Conservation (phyloP, 2,113 vertebrate species). For the Anas platyrhynchos region DNA sequence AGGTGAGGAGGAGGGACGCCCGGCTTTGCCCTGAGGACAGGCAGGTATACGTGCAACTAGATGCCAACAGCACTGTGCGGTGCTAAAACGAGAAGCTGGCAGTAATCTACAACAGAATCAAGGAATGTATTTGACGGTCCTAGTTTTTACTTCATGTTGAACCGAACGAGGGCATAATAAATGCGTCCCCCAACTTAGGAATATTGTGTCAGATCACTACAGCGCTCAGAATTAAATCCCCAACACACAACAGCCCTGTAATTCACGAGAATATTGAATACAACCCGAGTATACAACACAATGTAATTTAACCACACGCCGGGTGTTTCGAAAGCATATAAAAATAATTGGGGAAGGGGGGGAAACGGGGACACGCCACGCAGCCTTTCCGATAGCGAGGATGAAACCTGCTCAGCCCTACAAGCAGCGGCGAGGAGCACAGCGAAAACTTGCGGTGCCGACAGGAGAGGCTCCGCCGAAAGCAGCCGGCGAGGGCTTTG, state of each 20-base stretch:
- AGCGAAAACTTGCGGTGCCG: not conserved
- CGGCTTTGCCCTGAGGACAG: not conserved
- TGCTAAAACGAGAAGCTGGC: not conserved
- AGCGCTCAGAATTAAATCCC: not conserved
- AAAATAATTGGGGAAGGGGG: not conserved
- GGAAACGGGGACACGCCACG: not conserved
- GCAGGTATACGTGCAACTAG: not conserved
- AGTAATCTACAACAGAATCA: not conserved
- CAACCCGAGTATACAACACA: not conserved
- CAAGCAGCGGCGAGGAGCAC: not conserved
- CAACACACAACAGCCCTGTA: not conserved
- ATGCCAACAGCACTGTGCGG: not conserved
- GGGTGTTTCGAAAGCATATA: not conserved
- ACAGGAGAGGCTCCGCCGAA: not conserved
- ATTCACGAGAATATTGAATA: not conserved
- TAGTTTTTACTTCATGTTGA: not conserved
- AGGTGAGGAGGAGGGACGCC: not conserved
- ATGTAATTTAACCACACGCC: not conserved
- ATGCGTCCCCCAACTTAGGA: not conserved
- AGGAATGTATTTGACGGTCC: not conserved
- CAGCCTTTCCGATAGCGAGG: not conserved
- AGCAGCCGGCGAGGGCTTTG: not conserved
- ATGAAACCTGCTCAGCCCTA: not conserved
- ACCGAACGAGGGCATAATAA: not conserved
- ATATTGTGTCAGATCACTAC: not conserved